Conservation (phyloP, 2,797 vertebrate species). For the Arrhamphus sclerolepis region DNA sequence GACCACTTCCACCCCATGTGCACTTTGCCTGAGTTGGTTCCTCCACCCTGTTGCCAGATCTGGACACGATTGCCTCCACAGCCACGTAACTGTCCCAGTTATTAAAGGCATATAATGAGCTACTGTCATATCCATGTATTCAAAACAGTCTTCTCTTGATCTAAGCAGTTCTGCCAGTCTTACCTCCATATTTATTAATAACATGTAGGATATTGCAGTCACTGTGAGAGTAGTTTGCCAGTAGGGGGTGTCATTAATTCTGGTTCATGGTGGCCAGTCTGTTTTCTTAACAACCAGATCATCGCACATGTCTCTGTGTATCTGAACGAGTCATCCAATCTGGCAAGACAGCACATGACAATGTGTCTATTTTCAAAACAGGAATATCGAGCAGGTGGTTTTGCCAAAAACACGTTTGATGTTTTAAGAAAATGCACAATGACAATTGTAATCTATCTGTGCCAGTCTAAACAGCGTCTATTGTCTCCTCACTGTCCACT, state of each 20-base stretch:
- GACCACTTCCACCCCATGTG: constrained; percentile 62
- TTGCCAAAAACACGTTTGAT: constrained; percentile 15
- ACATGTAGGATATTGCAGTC: background rate
- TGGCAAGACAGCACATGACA: constrained; percentile 34
- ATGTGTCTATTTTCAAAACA: constrained; percentile 34
- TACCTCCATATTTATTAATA: background rate
- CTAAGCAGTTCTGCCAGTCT: background rate
- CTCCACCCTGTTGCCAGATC: constrained; percentile 44
- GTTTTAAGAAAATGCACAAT: background rate
- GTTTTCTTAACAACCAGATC: constrained; percentile 46
- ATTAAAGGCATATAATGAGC: constrained; percentile 6
- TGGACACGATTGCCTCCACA: constrained; percentile 48
- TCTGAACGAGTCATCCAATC: constrained; percentile 46
- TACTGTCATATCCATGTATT: background rate
- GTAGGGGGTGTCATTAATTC: constrained; percentile 58
- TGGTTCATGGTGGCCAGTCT: constrained; percentile 1
- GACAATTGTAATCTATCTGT: constrained; percentile 3
- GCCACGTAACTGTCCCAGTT: constrained; percentile 42
- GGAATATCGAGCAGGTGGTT: constrained; percentile 29
- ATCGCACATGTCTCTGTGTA: constrained; percentile 19
- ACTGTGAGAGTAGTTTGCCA: constrained; percentile 26
- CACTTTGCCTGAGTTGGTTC: constrained; percentile 48
- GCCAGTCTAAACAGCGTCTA: constrained; percentile 7
- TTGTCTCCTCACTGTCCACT: constrained; percentile 9
- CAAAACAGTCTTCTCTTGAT: constrained; percentile 2